phyloP scores from a whole-genome alignment of 2,888 invertebrate genomes.

The Serrognathus titanus region DNA sequence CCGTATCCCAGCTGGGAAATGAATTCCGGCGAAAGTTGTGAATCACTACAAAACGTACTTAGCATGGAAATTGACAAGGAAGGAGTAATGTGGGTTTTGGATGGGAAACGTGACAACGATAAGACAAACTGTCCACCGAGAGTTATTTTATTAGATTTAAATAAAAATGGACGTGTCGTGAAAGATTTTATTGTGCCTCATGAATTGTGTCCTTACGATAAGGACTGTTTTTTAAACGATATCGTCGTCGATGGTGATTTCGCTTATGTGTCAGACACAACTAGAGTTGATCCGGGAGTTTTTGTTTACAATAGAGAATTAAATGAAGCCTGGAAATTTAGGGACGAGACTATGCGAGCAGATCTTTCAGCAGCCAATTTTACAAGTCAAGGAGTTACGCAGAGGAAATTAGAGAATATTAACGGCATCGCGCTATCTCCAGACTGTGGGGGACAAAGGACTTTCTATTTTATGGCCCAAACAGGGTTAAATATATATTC shows the following conservation, averaged over 20 bases:
- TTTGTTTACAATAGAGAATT: conserved; percentile 62
- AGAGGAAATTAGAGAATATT: conserved; percentile 57
- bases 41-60: conserved; percentile 68
- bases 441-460: conserved; percentile 44
- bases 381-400: conserved; percentile 56
- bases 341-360: conserved; percentile 64
- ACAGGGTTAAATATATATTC: conserved; percentile 54
- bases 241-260: conserved; percentile 62
- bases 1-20: conserved; percentile 70
- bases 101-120: conserved; percentile 57
- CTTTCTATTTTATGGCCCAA: conserved; percentile 36
- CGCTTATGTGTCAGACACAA: conserved; percentile 67
- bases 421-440: conserved; percentile 72
- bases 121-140: neutral
- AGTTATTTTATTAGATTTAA: conserved; percentile 1
- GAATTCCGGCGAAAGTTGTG: conserved; percentile 57
- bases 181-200: neutral
- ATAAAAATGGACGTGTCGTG: neutral
- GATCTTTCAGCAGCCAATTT: conserved; percentile 57
- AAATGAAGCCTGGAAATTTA: conserved; percentile 59
- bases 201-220: conserved; percentile 53
- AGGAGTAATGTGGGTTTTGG: conserved; percentile 68
- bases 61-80: conserved; percentile 69
- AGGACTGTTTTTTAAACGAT: conserved; percentile 60
- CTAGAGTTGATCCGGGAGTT: conserved; percentile 62